Evolutionary conservation across 2,797 vertebrate species (phyloP).

Genomic region (Syngnathus acus): DNA sequence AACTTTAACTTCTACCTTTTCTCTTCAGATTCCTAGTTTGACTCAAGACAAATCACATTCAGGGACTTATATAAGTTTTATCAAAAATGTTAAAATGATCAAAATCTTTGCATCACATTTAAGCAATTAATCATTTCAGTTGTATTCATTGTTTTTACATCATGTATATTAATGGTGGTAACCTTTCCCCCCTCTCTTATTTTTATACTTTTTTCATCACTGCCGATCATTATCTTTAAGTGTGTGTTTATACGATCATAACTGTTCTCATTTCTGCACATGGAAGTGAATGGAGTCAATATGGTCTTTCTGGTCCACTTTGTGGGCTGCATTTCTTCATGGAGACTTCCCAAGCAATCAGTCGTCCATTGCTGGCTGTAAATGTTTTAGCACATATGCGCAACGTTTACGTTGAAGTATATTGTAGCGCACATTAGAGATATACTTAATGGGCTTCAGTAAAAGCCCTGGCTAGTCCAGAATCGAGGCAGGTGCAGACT

Average conservation of each 20-base stretch:
- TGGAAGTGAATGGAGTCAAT: conserved; percentile 3
- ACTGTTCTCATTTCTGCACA: conserved; percentile 12
- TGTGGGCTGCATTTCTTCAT: conserved; percentile 18
- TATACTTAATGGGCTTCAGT: conserved; percentile 68
- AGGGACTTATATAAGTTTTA: too few relatives aligned
- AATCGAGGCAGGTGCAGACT: conserved; percentile 70
- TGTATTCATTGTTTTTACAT: not conserved
- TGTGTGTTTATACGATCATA: conserved; percentile 42
- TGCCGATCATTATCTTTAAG: conserved; percentile 34
- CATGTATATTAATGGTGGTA: not conserved
- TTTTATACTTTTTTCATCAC: not conserved
- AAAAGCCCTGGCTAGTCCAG: conserved; percentile 67
- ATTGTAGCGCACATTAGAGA: conserved; percentile 57
- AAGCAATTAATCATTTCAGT: too few relatives aligned
- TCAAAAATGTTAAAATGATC: too few relatives aligned
- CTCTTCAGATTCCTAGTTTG: too few relatives aligned
- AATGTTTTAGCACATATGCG: conserved; percentile 57
- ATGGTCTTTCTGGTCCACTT: conserved; percentile 12
- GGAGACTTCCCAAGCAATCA: conserved; percentile 31
- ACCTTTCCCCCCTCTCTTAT: not conserved
- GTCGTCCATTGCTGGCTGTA: conserved; percentile 53
- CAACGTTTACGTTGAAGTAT: conserved; percentile 62
- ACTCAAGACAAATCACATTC: too few relatives aligned
- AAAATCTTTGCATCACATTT: too few relatives aligned
- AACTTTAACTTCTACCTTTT: too few relatives aligned